Conservation (phyloP, 2,797 vertebrate genomes). For the Brotula barbata region DNA sequence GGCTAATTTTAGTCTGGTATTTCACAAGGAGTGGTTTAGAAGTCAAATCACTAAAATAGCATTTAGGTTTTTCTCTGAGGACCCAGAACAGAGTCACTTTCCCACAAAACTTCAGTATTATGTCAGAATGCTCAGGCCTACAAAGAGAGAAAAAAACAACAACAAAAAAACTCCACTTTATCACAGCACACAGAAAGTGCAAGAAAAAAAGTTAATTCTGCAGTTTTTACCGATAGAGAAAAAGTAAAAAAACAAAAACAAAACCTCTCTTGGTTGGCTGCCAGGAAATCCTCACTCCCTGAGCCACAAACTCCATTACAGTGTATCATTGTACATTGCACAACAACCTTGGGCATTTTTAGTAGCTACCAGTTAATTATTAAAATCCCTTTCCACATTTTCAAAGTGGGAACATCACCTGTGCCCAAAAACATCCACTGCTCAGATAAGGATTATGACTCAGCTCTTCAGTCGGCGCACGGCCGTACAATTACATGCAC, state of each 20-base stretch:
- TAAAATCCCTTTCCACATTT: slow-evolving; percentile 39
- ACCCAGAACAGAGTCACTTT: slow-evolving; percentile 60
- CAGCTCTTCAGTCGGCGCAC: too few relatives aligned
- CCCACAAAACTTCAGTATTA: slow-evolving; percentile 69
- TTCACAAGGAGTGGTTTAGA: slow-evolving; percentile 72
- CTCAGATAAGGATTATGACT: slow-evolving; percentile 49
- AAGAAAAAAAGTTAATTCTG: background rate
- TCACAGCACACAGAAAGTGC: background rate
- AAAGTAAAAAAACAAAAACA: slow-evolving; percentile 24
- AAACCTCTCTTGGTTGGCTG: background rate
- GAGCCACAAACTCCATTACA: slow-evolving; percentile 12
- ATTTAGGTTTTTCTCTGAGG: slow-evolving; percentile 73
- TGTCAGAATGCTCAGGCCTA: slow-evolving; percentile 21
- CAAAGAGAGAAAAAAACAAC: slow-evolving; percentile 21
- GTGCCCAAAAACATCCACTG: slow-evolving; percentile 23
- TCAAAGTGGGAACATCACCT: slow-evolving; percentile 7
- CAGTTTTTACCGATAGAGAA: too few relatives aligned
- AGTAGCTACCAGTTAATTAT: slow-evolving; percentile 66
- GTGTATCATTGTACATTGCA: slow-evolving; percentile 36
- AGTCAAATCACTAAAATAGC: slow-evolving; percentile 68
- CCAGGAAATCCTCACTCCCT: slow-evolving; percentile 18
- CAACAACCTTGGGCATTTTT: slow-evolving; percentile 46
- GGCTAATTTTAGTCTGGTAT: slow-evolving; percentile 79
- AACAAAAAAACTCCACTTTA: slow-evolving; percentile 16
- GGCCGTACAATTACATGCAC: too few relatives aligned